These are phyloP conservation scores for Cryptus armator DNA, from an alignment of 2,888 invertebrate species.

Conservation along the genomic window DNA sequence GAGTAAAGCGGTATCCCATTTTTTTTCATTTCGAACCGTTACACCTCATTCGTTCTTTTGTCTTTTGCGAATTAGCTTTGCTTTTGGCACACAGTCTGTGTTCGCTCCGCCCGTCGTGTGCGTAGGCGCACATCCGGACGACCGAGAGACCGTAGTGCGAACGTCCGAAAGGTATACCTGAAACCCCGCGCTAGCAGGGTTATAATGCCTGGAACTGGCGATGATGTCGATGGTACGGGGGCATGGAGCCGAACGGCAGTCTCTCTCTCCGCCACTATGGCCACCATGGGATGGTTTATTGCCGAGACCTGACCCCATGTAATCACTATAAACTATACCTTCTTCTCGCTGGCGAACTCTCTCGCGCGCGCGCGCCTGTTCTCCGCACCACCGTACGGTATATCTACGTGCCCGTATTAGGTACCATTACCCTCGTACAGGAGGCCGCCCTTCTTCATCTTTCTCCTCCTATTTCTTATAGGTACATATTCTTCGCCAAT, in stretches of 20 bases:
- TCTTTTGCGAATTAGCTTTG: conserved; percentile 82
- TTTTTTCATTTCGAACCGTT: conserved; percentile 77
- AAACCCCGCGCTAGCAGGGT: conserved; percentile 44
- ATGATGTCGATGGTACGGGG: conserved; percentile 68
- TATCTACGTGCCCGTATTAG: conserved; percentile 83
- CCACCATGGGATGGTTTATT: conserved; percentile 84
- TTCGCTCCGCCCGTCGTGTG: conserved; percentile 79
- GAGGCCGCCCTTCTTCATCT: conserved; percentile 72
- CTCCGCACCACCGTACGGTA: conserved; percentile 63
- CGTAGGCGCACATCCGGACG: conserved; percentile 77
- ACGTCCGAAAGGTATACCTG: conserved; percentile 59
- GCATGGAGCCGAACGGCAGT: conserved; percentile 63
- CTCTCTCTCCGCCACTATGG: conserved; percentile 77
- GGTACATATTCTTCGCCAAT: conserved; percentile 41
- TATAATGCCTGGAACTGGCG: conserved; percentile 42
- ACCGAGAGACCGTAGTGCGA: conserved; percentile 65
- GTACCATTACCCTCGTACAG: conserved; percentile 80
- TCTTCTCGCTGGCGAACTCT: conserved; percentile 76
- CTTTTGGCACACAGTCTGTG: conserved; percentile 73
- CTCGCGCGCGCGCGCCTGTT: conserved; percentile 58
- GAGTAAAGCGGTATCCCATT: conserved; percentile 56
- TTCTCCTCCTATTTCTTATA: conserved; percentile 51
- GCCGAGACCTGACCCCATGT: conserved; percentile 84
- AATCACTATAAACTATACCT: conserved; percentile 85
- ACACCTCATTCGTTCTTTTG: conserved; percentile 79